phyloP scores from a whole-genome alignment of 2,113 vertebrate genomes.

The Phrynocephalus versicolor region DNA sequence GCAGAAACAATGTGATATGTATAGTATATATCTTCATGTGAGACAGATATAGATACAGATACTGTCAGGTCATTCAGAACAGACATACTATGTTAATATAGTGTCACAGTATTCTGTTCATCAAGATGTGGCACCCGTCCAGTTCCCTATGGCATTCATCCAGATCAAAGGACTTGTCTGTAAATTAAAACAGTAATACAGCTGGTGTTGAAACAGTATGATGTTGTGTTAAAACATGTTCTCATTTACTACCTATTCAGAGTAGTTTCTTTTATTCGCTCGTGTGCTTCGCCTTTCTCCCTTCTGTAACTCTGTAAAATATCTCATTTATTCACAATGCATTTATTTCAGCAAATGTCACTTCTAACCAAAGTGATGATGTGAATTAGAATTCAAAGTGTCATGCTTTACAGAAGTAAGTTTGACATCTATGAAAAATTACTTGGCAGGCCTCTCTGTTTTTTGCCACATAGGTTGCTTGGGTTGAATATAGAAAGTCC shows the following conservation, averaged over 20 bases:
- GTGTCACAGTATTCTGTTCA: neutral
- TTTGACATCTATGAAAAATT: neutral
- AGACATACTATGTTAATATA: neutral
- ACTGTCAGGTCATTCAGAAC: neutral
- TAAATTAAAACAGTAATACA: neutral
- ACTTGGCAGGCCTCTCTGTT: neutral
- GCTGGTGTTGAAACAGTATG: neutral
- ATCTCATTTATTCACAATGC: neutral
- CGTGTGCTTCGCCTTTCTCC: neutral
- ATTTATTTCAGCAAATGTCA: neutral
- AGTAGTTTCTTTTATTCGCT: neutral
- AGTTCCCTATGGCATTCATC: neutral
- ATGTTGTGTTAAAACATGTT: neutral
- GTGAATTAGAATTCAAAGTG: neutral
- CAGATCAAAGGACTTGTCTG: neutral
- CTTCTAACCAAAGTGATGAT: neutral
- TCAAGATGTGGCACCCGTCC: neutral
- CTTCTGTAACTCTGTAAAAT: neutral
- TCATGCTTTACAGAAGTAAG: neutral
- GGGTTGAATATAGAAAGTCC: neutral
- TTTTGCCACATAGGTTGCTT: neutral
- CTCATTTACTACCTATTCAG: rapidly evolving
- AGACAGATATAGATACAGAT: neutral
- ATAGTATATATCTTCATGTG: neutral
- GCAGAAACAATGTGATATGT: neutral